Evolutionary conservation across 2,888 invertebrate species (phyloP), one percentile per base, ranked within the genome.

Genomic region (Eumerus sabulonum): DNA sequence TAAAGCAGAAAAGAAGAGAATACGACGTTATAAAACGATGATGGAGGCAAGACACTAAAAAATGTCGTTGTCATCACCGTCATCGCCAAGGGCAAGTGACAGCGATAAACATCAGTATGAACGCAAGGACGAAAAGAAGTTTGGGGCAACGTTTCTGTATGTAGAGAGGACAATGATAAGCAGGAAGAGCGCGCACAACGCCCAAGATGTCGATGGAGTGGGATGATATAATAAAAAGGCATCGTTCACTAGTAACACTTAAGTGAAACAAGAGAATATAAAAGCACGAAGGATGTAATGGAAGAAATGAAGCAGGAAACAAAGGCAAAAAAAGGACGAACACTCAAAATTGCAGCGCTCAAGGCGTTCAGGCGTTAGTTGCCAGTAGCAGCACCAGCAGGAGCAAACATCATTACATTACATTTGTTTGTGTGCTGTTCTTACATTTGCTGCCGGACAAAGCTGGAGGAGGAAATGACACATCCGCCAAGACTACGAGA

Each of bases 1-100:
- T 88, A 82, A 84, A 86, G 27, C 3, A 27, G 7, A 7, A n/a
- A 86, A 84, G 11, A 82, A 82, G 50, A 68, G 66, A 60, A 59
- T 38, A 9, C 11, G 36, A 36, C n/a, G 27, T 27, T 27, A 27
- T 27, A 71, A 64, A n/a, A n/a, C n/a, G n/a, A n/a, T n/a, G n/a
- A 66, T 27, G 62, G 27, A 54, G 1, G 14, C n/a, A n/a, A n/a
- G n/a, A n/a, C n/a, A n/a, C n/a, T n/a, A n/a, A n/a, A n/a, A n/a
- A n/a, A n/a, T n/a, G 68, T 77, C 76, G 51, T 66, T 50, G 66
- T 62, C 76, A 56, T 42, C 60, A 66, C n/a, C n/a, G 40, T 59
- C 17, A 11, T 1, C 19, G 40, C 62, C 66, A 59, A 51, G 71
- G 72, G 62, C 68, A 74, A 66, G 50, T 40, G 44, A n/a, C 7